Conservation (phyloP, 2,113 vertebrate genomes). For the zebrafish (Danio rerio) region GRCz12tu NC_133196.1:3735501-3736000, state of each 20-base stretch:
- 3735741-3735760: slow-evolving; percentile 49
- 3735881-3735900: background rate
- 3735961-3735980: background rate
- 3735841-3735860: slow-evolving; percentile 12
- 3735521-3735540: background rate
- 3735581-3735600: background rate
- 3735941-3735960: background rate
- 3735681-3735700: slow-evolving; percentile 20
- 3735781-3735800: background rate
- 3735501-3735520: too few relatives aligned
- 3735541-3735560: background rate
- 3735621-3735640: slow-evolving; percentile 9
- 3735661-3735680: slow-evolving; percentile 15
- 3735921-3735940: background rate
- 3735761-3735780: slow-evolving; percentile 40
- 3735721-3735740: slow-evolving; percentile 40
- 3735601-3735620: background rate
- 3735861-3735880: background rate
- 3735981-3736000: too few relatives aligned
- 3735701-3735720: slow-evolving; percentile 41
- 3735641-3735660: slow-evolving; percentile 31
- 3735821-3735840: slow-evolving; percentile 4
- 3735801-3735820: slow-evolving; percentile 21
- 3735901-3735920: background rate
- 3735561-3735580: slow-evolving; percentile 13